Evolutionary conservation across 2,888 invertebrate genomes (phyloP), one percentile per base, ranked within the genome.

Genomic region (Troglohyphantes excavatus): DNA sequence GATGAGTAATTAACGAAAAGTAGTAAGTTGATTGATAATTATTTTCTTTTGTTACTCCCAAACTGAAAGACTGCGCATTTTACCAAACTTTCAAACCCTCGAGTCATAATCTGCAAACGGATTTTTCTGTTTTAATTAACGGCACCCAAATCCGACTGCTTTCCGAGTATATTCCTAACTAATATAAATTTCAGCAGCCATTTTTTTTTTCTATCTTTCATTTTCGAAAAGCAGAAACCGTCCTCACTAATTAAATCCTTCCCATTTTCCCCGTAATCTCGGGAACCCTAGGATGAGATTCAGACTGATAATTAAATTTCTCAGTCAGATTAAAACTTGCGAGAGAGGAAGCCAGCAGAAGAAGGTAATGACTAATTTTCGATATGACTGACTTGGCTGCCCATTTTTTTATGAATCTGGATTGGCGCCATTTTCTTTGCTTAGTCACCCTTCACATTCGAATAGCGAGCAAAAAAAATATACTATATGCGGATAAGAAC

Each of bases 291-390:
- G 53, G 53, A 53, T 53, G 53, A 17, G 53, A 53, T 53, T 53
- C 17, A 53, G 53, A n/a, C 53, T 53, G 13, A 53, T 53, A 53
- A 53, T 53, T 53, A 53, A 53, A 53, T 53, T 53, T 53, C 53
- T n/a, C 53, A 53, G 13, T n/a, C 53, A 53, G 53, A 53, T 53
- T 53, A 53, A 53, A 53, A 7, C 53, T n/a, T 17, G 17, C 5
- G 2, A 2, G 53, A 53, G 9, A 53, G 5, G 53, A 5, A 13
- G 5, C 13, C 17, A 13, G n/a, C 5, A 53, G 2, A n/a, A 53
- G n/a, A 1, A 46, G 46, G 3, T 11, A 53, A 53, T 53, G 53
- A 53, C 53, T 53, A 53, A 53, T 53, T 53, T 53, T 53, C 53
- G n/a, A 53, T 53, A 53, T 53, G 53, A 53, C 53, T 53, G 53